Evolutionary conservation across 2,888 invertebrate genomes (phyloP).

Genomic region (Drosophila mimica): DNA sequence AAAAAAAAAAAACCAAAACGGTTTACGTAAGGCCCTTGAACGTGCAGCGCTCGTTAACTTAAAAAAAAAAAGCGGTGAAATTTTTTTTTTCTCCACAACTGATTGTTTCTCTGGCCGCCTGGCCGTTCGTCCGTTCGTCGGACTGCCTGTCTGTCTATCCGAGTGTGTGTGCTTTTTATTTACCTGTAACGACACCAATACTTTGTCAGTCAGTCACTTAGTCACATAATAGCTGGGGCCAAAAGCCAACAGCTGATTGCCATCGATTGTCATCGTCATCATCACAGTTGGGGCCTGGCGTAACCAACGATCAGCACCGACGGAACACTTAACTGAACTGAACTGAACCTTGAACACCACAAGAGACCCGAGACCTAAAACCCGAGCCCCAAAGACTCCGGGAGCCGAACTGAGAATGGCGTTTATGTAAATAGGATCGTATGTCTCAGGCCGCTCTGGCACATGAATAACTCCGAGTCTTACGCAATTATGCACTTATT

Average conservation of each 20-base stretch:
- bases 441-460: conserved; percentile 2
- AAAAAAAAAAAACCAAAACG: conserved; percentile 17
- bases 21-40: conserved; percentile 75
- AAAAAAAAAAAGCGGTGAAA: conserved; percentile 58
- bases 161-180: conserved; percentile 51
- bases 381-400: conserved; percentile 4
- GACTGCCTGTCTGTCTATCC: not conserved
- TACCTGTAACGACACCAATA: conserved; percentile 51
- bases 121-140: not conserved
- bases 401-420: conserved; percentile 23
- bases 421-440: conserved; percentile 36
- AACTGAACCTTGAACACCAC: conserved; percentile 30
- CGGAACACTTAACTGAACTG: conserved; percentile 15
- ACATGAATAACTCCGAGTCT: conserved; percentile 14
- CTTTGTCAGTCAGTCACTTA: conserved; percentile 54
- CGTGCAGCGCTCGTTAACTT: conserved; percentile 74
- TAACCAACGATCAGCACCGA: conserved; percentile 23
- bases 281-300: conserved; percentile 18
- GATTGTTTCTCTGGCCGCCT: conserved; percentile 37
- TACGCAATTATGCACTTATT: conserved; percentile 34
- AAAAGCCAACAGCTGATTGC: conserved; percentile 53
- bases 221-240: conserved; percentile 63
- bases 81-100: conserved; percentile 60
- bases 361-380: conserved; percentile 3
- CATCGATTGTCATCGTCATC: conserved; percentile 34